phyloP scores from a whole-genome alignment of 2,113 vertebrate species.

The Gobio gobio region DNA sequence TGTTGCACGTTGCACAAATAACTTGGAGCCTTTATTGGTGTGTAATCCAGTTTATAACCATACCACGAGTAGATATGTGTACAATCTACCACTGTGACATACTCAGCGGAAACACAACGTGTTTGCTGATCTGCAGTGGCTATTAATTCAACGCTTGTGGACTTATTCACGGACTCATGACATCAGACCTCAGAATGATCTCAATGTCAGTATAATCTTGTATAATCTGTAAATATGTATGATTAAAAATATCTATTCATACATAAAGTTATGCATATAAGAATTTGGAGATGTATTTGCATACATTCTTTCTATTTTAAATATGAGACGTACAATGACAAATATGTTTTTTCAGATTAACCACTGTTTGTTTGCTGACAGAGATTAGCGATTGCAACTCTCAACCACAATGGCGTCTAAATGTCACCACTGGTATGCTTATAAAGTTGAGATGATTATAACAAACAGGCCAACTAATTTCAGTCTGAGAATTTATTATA shows the following conservation, averaged over 20 bases:
- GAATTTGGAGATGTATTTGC: background rate
- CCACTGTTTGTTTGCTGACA: background rate
- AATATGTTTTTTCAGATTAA: background rate
- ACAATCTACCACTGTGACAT: background rate
- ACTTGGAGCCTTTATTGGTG: background rate
- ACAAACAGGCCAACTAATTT: background rate
- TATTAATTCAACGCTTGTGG: background rate
- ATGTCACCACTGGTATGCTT: background rate
- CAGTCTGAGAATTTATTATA: background rate
- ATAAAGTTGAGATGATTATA: background rate
- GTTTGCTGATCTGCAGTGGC: background rate
- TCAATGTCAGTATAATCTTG: background rate
- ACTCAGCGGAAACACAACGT: slow-evolving; percentile 2
- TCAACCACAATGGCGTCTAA: slow-evolving; percentile 5
- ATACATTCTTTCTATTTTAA: background rate
- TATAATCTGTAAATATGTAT: background rate
- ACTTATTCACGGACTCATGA: background rate
- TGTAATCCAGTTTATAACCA: slow-evolving; percentile 14
- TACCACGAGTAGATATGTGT: background rate
- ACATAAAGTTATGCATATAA: background rate
- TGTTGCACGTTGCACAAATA: background rate
- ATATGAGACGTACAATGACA: background rate
- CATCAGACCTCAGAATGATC: background rate
- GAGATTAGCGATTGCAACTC: background rate
- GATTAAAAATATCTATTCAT: background rate